A percentile compares a stretch with the other conserved stretches of the same genome.
phyloP scores from a whole-genome alignment of 2,888 invertebrate species.

The Adela reaumurella region DNA sequence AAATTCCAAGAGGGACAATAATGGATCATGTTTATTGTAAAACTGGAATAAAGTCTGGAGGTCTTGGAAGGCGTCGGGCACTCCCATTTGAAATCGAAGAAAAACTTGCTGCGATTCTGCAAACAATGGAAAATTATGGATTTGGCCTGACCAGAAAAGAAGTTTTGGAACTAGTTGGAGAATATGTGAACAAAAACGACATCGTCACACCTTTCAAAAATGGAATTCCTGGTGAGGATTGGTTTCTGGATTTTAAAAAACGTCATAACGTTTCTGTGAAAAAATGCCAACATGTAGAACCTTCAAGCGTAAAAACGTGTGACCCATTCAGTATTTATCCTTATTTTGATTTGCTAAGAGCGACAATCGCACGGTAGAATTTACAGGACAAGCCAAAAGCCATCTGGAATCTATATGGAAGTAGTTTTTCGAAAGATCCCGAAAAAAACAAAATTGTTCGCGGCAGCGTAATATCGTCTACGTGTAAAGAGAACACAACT shows the following conservation, averaged over 20 bases:
- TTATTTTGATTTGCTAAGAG: constrained; percentile 3
- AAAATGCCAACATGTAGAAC: constrained; percentile 23
- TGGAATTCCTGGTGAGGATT: constrained; percentile 18
- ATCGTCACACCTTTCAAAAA: constrained; percentile 19
- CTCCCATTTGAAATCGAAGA: constrained; percentile 16
- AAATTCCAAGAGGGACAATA: constrained; percentile 13
- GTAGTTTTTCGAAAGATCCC: constrained; percentile 2
- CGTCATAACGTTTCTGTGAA: constrained; percentile 20
- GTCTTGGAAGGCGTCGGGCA: constrained; percentile 14
- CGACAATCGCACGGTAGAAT: background rate
- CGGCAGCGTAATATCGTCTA: background rate
- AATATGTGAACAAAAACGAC: constrained; percentile 16
- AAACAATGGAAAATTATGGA: constrained; percentile 19
- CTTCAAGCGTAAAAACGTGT: constrained; percentile 14
- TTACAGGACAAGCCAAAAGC: constrained; percentile 5
- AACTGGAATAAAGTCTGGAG: constrained; percentile 11
- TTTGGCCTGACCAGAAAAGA: constrained; percentile 21
- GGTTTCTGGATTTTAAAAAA: constrained; percentile 18
- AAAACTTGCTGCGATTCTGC: constrained; percentile 14
- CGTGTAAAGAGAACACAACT: constrained; percentile 1
- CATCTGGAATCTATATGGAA: constrained; percentile 2
- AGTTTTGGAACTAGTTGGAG: constrained; percentile 16
- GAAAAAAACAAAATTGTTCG: constrained; percentile 2
- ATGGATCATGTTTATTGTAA: constrained; percentile 12
- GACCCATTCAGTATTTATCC: constrained; percentile 8